Evolutionary conservation across 2,113 vertebrate species (phyloP), one percentile per base, ranked within the genome.

Genomic region (Cepphus grylle): DNA sequence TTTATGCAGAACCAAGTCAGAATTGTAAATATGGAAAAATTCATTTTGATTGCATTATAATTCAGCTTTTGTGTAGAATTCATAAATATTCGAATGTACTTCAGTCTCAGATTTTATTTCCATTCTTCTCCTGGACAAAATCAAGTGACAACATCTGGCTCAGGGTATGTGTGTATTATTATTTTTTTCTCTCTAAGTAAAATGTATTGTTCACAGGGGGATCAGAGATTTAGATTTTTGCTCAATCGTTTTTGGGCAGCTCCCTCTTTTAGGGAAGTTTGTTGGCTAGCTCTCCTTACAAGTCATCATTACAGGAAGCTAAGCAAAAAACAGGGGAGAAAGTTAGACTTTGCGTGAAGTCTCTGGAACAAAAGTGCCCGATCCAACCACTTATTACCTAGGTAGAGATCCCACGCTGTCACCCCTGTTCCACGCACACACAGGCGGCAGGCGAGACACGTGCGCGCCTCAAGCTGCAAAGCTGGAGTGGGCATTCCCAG

Each of bases 81-180:
- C 91, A 91, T 78, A 94, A 95, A 83, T 92, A 86, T 43, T 94
- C 52, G 0, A 56, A 92, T 93, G 40, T 50, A 82, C 38, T 94
- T 81, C 66, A 92, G n/a, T 45, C 85, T 93, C 63, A 47, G 66
- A 96, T 87, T 82, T 93, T 85, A 72, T 82, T 86, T 90, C 63
- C 63, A 80, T 88, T 93, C 70, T 94, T 91, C 63, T 88, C 69
- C 86, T 90, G 78, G 81, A 95, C 86, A 94, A 95, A 85, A 93
- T 90, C 84, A 93, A 97, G 91, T 67, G 71, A 94, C 84, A 95
- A 80, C 91, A 95, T 96, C 84, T 96, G 94, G 94, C 94, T 93
- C 70, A 32, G 84, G 15, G 62, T 66, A 52, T 49, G 27, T 62
- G 83, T 79, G 66, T 53, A 53, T 85, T 94, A 70, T 90, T 94